A percentile compares a stretch with the other conserved stretches of the same genome.
These are phyloP conservation scores for Lasioglossum marginatum DNA, from an alignment of 2,888 invertebrate species.

Conservation along the genomic window DNA sequence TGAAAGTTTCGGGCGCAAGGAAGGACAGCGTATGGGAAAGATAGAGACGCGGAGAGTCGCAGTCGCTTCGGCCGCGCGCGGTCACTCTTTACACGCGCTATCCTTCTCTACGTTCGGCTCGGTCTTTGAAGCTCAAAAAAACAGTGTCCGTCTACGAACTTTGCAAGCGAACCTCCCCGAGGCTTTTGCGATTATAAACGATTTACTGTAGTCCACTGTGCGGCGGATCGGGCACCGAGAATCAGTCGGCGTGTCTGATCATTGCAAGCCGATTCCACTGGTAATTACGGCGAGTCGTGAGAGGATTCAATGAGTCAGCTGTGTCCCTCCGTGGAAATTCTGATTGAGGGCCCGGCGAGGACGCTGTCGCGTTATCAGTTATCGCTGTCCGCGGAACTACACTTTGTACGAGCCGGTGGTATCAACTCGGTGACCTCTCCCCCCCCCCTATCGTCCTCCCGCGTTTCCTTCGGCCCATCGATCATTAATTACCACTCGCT, in stretches of 20 bases:
- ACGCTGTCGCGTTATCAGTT: constrained; percentile 4
- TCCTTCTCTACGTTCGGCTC: too few species aligned
- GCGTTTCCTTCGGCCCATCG: constrained; percentile 46
- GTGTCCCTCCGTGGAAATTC: constrained; percentile 22
- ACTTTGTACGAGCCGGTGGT: constrained; percentile 34
- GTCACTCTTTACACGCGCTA: too few species aligned
- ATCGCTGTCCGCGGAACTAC: constrained; percentile 49
- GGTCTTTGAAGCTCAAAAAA: too few species aligned
- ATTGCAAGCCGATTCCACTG: not conserved
- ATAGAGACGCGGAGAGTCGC: too few species aligned
- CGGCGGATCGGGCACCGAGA: not conserved
- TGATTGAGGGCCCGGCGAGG: constrained; percentile 28
- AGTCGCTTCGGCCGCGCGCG: too few species aligned
- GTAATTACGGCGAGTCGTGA: not conserved
- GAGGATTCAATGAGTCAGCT: not conserved
- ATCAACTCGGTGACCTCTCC: constrained; percentile 52
- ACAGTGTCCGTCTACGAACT: too few species aligned
- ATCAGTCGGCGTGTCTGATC: constrained; percentile 2
- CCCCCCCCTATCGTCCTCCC: constrained; percentile 41
- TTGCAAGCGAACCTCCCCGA: too few species aligned
- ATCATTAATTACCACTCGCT: constrained; percentile 48
- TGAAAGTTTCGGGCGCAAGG: too few species aligned
- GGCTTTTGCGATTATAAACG: too few species aligned
- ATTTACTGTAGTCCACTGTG: too few species aligned
- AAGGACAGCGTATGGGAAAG: too few species aligned